Conservation (phyloP, 2,888 invertebrate genomes). For the Unio delphinus region DNA sequence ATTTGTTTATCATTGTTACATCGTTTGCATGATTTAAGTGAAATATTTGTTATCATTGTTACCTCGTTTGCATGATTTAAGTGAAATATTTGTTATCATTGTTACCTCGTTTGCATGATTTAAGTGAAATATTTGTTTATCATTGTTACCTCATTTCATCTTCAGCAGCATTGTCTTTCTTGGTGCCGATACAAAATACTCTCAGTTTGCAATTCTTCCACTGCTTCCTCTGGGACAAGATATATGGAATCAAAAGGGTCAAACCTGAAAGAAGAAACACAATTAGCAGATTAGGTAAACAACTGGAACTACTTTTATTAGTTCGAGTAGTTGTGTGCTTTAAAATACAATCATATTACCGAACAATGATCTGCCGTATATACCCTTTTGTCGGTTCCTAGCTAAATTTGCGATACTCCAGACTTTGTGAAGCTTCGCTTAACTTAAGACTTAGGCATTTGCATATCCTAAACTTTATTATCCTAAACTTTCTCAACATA, state of each 20-base stretch:
- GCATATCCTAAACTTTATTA: no score
- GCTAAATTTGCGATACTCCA: no score
- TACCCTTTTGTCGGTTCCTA: no score
- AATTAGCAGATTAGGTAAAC: neutral
- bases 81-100: no score
- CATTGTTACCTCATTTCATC: constrained; percentile 85
- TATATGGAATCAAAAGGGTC: constrained; percentile 88
- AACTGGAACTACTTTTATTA: neutral
- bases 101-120: constrained; percentile 79
- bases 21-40: constrained; percentile 75
- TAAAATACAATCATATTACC: no score
- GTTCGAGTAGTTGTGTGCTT: neutral
- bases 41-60: constrained; percentile 29
- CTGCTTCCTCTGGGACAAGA: constrained; percentile 82
- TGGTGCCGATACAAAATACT: constrained; percentile 77
- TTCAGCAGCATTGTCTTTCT: constrained; percentile 88
- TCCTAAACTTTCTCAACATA: no score
- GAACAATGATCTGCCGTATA: no score
- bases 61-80: constrained; percentile 78
- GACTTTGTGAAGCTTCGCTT: no score
- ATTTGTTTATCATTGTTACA: constrained; percentile 73
- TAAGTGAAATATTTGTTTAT: no score
- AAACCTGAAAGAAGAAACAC: constrained; percentile 74
- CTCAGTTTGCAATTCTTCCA: constrained; percentile 77
- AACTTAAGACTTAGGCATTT: no score